A percentile compares a stretch with the other conserved stretches of the same genome.
Conservation (phyloP, 2,797 vertebrate species). For the Silurus lanzhouensis region DNA sequence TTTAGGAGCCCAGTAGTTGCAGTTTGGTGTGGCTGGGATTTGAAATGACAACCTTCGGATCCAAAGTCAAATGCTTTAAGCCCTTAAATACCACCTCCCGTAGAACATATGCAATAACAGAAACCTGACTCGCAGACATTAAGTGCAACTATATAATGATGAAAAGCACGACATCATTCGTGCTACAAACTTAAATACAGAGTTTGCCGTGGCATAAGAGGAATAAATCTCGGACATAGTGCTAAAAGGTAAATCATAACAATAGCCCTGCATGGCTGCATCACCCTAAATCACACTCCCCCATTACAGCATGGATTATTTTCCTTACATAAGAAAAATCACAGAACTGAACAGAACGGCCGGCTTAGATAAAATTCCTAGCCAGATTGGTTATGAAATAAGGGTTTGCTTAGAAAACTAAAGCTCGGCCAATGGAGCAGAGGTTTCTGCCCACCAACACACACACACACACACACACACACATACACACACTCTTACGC, state of each 20-base stretch:
- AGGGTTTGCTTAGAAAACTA: constrained; percentile 22
- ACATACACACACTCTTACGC: constrained; percentile 5
- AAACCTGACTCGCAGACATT: background rate
- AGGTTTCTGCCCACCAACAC: constrained; percentile 18
- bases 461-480: background rate
- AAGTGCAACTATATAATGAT: background rate
- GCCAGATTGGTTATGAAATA: constrained; percentile 40
- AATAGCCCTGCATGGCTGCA: background rate
- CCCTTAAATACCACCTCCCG: too few relatives aligned
- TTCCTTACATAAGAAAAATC: constrained; percentile 5
- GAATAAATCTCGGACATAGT: background rate
- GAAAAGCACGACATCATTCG: background rate
- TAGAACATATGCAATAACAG: background rate
- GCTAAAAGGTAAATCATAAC: background rate
- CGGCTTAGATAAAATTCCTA: background rate
- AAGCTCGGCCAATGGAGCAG: constrained; percentile 19
- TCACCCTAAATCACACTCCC: background rate
- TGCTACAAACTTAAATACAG: too few relatives aligned
- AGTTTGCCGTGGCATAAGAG: background rate
- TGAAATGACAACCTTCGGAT: too few relatives aligned
- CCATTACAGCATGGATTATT: background rate
- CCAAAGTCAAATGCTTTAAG: too few relatives aligned
- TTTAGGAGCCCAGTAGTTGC: too few relatives aligned
- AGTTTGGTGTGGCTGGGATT: too few relatives aligned
- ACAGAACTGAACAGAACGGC: background rate